Evolutionary conservation across 1,140 invertebrate species (phyloP), one percentile per base, ranked within the genome.

Genomic region (Dendroctonus ponderosae): DNA sequence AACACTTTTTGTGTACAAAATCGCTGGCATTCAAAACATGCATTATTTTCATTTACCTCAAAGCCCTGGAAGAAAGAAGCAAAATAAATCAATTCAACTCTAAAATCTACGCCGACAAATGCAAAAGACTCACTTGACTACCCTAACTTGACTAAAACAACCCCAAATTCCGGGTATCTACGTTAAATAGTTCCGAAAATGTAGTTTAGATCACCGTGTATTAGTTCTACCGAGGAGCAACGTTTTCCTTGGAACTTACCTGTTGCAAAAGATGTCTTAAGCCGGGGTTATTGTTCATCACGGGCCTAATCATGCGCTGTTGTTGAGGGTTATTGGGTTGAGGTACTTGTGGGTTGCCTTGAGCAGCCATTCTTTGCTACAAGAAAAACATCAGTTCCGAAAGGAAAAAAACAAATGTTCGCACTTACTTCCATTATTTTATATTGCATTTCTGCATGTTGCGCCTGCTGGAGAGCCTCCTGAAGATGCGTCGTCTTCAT

Each of bases 381-480:
- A 59, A 59, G 26, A 3, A 38, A 38, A 56, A 14, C 6, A 39
- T 43, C 44, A 66, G 50, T 58, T 39, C 8, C 12, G 37, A 26
- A 39, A 50, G 40, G n/a, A 52, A 11, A 9, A 40, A 9, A 12
- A 50, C 12, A 59, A 59, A 63, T 57, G 76, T 50, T 56, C 4
- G 26, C 15, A 52, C 78, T 76, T 72, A 86, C 88, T 81, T 90
- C 88, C 8, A 90, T 74, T 71, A 89, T 86, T 71, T 89, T 86
- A 69, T 86, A 91, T 67, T 91, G 89, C 79, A 86, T 82, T 74
- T 91, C 90, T 74, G 90, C 88, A 71, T 90, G 88, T 71, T 92
- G 90, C 0, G 89, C 89, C 12, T 87, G 85, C 76, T 91, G 89
- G 52, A 92, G 79, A 70, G 84, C 87, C 78, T 89, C 85, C 74